A percentile compares a stretch with the other conserved stretches of the same genome.
These are phyloP conservation scores for Paragorgia papillata DNA, from an alignment of 92 coral and sea anemone species.

Conservation along the genomic window DNA sequence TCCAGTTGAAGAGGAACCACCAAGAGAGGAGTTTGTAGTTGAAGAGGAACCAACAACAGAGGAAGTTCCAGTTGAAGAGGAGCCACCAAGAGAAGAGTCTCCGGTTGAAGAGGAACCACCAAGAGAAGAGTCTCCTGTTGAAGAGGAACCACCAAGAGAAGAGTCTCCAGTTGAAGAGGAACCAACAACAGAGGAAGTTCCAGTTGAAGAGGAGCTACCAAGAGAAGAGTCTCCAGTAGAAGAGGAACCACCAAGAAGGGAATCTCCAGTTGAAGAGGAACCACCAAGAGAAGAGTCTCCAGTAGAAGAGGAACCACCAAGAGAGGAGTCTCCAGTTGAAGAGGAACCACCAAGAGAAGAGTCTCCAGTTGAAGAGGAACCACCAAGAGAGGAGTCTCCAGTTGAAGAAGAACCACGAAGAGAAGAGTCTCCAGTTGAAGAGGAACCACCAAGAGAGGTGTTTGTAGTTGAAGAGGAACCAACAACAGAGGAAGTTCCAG, in stretches of 20 bases:
- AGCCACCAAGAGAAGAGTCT: neutral
- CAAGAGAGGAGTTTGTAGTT: neutral
- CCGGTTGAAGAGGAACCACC: slow-evolving; percentile 2
- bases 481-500: too few species aligned
- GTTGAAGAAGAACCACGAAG: too few species aligned
- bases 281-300: too few species aligned
- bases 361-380: too few species aligned
- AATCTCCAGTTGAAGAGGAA: too few species aligned
- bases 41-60: neutral
- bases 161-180: slow-evolving; percentile 17
- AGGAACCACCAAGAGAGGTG: too few species aligned
- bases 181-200: neutral
- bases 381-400: too few species aligned
- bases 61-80: neutral
- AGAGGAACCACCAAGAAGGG: neutral
- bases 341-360: too few species aligned
- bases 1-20: neutral
- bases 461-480: too few species aligned
- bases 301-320: too few species aligned
- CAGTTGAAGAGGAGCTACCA: neutral
- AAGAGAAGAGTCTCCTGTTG: neutral
- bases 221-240: neutral
- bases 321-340: too few species aligned
- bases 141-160: neutral
- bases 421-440: too few species aligned